Base-by-base conservation (phyloP, 2,888 invertebrate species). In the Cheilosia grossa region DNA sequence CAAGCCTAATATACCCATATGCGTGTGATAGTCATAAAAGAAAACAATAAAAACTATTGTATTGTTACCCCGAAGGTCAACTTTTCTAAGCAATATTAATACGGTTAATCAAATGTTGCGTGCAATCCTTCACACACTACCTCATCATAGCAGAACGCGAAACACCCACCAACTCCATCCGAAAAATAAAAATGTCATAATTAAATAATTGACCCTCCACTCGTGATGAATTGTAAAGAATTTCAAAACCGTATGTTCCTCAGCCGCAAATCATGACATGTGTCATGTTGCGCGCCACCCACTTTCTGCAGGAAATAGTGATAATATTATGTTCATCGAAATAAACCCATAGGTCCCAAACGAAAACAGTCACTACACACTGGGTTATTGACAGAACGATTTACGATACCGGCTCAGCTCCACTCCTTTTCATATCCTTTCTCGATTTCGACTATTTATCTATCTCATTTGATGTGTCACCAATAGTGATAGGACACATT, bases 311-410 rank as follows among this genome's bases (percentile, higher is more conserved):
- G n/a, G 37, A 59, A 59, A 58, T 70, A 67, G 56, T 69, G 61
- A 74, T 54, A 47, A 13, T 37, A 37, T 2, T 69, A 63, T 63
- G 17, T 66, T 56, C 30, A 81, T 74, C 42, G 53, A 42, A 56
- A 49, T 42, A 58, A 64, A 51, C 56, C 33, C 49, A 49, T 54
- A 33, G 59, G 37, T n/a, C 37, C 17, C 7, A 1, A 21, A 9
- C 17, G 13, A 40, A 42, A 33, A 19, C 15, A 47, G 13, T 37
- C 33, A 37, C 10, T 37, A 37, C 37, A 10, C 37, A 37, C 13
- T 13, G 15, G 58, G 64, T 81, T 49, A 64, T 75, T 75, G 69
- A 51, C 69, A 33, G 51, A n/a, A 81, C 53, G 63, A 75, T 81
- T 75, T 64, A 69, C 54, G 54, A 53, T 24, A 6, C 44, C 10